Evolutionary conservation across 2,797 vertebrate genomes (phyloP).

Genomic region (Scarus forsteni): DNA sequence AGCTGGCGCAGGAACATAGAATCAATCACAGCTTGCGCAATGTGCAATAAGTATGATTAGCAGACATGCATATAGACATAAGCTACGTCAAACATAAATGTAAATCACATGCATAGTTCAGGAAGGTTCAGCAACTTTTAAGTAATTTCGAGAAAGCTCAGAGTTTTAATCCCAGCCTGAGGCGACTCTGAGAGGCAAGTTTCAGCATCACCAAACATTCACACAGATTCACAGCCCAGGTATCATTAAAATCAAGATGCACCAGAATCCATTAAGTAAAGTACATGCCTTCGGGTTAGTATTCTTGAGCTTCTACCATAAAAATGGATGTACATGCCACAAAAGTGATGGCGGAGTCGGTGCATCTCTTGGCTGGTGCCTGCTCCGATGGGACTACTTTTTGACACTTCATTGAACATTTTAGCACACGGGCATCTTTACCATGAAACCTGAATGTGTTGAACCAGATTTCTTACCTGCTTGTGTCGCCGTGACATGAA

Average conservation of each 20-base stretch:
- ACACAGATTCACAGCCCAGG: constrained; percentile 13
- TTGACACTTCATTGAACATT: not conserved
- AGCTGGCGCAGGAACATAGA: not conserved
- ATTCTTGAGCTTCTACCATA: not conserved
- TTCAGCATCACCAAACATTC: constrained; percentile 41
- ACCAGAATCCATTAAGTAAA: not conserved
- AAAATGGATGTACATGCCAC: constrained; percentile 17
- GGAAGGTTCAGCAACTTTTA: constrained; percentile 20
- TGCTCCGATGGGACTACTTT: not conserved
- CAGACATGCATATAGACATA: not conserved
- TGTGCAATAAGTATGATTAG: constrained; percentile 8
- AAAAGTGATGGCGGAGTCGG: constrained; percentile 9
- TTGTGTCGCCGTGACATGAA: constrained; percentile 66
- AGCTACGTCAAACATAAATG: not conserved
- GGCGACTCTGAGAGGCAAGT: constrained; percentile 52
- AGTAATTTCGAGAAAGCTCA: constrained; percentile 19
- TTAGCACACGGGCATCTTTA: not conserved
- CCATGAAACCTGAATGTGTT: constrained; percentile 11
- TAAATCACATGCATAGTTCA: constrained; percentile 15
- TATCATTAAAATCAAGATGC: constrained; percentile 2
- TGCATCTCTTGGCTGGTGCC: constrained; percentile 7
- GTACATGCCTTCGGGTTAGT: not conserved
- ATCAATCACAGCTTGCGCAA: not conserved
- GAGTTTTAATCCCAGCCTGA: constrained; percentile 35
- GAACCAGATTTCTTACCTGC: constrained; percentile 79